Evolutionary conservation across 2,888 invertebrate species (phyloP), one percentile per base, ranked within the genome.

Genomic region (Mimachlamys varia): DNA sequence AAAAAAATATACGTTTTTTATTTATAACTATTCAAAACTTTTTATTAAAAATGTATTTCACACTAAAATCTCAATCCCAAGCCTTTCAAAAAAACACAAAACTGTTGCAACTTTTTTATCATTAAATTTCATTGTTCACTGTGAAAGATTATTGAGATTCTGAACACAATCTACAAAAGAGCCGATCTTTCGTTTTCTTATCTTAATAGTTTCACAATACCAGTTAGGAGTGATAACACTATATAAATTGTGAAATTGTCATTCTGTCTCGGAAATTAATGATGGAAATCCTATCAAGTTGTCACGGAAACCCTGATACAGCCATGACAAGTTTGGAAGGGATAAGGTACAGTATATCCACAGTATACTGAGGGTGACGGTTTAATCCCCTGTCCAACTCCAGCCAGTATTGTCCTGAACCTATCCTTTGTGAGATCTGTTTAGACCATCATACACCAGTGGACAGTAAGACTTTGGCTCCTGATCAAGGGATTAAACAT

Each of bases 261-360:
- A 76, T 76, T 76, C 76, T 76, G 19, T 76, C 76, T 76, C 33
- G 33, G 76, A 76, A 76, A 76, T 76, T 76, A 76, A 76, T 76
- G 27, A 76, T 33, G 33, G 33, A 76, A 76, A 33, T 76, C 76
- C 76, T 27, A 76, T 76, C 76, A 76, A 76, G 33, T 22, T 76
- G 76, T 76, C 33, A 76, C 22, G 33, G 76, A 76, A 76, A 33
- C 33, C 27, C 27, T 76, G 76, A 76, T 76, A 33, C 27, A 19
- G 22, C 4, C 33, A 5, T 76, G 13, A 76, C 19, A 58, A 58
- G 22, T 58, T n/a, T 3, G 58, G 13, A 19, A 53, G 53, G 58
- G 58, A 58, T 58, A 58, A 58, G 58, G 22, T 27, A 76, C 76
- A 5, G 27, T 27, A 76, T 76, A 33, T 27, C 27, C 4, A 76